A percentile compares a stretch with the other conserved stretches of the same genome.
These are phyloP conservation scores for Crotalus viridis DNA, from an alignment of 2,113 vertebrate species.

Conservation along the genomic window DNA sequence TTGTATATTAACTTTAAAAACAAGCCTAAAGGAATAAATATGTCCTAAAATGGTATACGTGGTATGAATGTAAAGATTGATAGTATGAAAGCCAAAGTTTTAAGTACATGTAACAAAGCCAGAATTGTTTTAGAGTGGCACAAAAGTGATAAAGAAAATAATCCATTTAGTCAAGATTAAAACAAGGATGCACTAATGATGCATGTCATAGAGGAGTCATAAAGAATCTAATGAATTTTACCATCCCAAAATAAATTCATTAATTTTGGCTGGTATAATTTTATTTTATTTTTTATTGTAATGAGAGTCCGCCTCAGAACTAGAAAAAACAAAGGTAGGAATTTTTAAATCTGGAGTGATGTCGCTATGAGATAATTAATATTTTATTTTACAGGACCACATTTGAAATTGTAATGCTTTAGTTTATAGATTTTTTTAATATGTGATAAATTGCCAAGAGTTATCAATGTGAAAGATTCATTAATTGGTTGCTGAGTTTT, in stretches of 20 bases:
- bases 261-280: neutral
- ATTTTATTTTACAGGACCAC: neutral
- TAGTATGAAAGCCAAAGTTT: neutral
- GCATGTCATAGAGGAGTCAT: neutral
- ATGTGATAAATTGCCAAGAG: neutral
- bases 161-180: neutral
- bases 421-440: neutral
- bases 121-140: neutral
- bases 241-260: neutral
- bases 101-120: neutral
- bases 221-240: neutral
- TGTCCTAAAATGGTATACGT: neutral
- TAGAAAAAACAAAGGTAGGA: neutral
- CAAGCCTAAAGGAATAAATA: neutral
- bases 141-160: neutral
- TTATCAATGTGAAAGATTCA: neutral
- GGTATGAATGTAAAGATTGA: neutral
- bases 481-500: neutral
- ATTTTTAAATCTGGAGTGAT: neutral
- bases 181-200: neutral
- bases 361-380: neutral
- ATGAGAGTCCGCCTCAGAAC: neutral
- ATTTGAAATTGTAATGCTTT: neutral
- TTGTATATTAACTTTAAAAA: neutral
- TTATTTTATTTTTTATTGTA: neutral